These are phyloP conservation scores for Drosophila auraria DNA, from an alignment of 1,140 invertebrate genomes.

Conservation along the genomic window DNA sequence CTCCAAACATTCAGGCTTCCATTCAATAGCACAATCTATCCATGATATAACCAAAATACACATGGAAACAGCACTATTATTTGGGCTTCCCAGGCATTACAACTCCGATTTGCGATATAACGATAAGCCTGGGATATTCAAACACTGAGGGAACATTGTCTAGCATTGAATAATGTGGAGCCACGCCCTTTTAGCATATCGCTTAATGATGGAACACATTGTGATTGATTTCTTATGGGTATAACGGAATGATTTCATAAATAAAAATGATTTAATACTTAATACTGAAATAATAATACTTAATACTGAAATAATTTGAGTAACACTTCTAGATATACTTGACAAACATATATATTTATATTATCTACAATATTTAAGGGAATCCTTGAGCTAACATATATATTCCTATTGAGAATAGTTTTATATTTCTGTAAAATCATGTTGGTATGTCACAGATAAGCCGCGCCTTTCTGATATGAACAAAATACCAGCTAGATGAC, in stretches of 20 bases:
- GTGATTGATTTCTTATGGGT: no score
- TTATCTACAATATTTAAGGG: background rate
- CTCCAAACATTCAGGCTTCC: conserved; percentile 25
- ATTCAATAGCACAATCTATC: conserved; percentile 37
- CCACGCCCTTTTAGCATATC: background rate
- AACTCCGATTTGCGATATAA: background rate
- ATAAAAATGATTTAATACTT: no score
- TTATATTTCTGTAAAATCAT: conserved; percentile 21
- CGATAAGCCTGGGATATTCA: background rate
- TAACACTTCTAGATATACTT: no score
- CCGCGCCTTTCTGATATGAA: conserved; percentile 3
- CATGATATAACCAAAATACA: conserved; percentile 32
- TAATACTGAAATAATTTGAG: no score
- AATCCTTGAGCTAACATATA: background rate
- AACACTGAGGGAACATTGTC: no score
- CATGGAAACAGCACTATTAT: conserved; percentile 12
- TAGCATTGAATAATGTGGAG: no score
- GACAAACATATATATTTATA: no score
- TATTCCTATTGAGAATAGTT: background rate
- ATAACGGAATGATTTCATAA: no score
- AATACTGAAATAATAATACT: no score
- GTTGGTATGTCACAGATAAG: conserved; percentile 25
- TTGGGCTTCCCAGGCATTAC: background rate
- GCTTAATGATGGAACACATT: no score
- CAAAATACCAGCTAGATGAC: conserved; percentile 9